These are phyloP conservation scores for Halichondria panicea DNA, from an alignment of 37 sponge, comb jelly and placozoan species.

Conservation along the genomic window DNA sequence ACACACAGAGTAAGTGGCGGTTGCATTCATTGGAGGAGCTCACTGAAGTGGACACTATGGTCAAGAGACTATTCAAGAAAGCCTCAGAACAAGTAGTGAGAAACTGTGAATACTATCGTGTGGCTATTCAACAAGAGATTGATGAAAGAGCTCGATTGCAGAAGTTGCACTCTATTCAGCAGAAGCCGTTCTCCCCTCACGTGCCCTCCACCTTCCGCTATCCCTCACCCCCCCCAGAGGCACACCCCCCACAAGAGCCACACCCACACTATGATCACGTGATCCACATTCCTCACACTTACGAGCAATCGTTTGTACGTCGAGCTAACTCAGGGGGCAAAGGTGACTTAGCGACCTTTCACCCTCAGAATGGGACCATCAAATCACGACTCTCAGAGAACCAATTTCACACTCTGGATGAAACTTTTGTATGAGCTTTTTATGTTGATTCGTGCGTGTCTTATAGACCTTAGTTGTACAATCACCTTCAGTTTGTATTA, in stretches of 20 bases:
- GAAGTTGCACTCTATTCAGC: background rate
- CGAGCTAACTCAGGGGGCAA: too few relatives aligned
- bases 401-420: background rate
- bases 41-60: conserved; percentile 74
- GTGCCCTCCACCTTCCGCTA: background rate
- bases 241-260: background rate
- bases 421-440: conserved; percentile 13
- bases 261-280: background rate
- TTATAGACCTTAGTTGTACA: too few relatives aligned
- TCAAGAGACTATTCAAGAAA: conserved; percentile 83
- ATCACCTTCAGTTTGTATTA: too few relatives aligned
- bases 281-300: background rate
- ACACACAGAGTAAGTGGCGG: conserved; percentile 66
- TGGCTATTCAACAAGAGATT: conserved; percentile 59
- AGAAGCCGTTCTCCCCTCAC: background rate
- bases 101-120: conserved; percentile 74
- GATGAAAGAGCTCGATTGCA: conserved; percentile 17
- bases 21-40: conserved; percentile 68
- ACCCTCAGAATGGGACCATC: background rate
- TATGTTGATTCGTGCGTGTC: background rate
- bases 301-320: too few relatives aligned
- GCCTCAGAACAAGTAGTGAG: conserved; percentile 77
- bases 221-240: background rate
- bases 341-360: too few relatives aligned
- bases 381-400: background rate